Base-by-base conservation (phyloP, 2,888 invertebrate species). In the Epinotia demarniana region DNA sequence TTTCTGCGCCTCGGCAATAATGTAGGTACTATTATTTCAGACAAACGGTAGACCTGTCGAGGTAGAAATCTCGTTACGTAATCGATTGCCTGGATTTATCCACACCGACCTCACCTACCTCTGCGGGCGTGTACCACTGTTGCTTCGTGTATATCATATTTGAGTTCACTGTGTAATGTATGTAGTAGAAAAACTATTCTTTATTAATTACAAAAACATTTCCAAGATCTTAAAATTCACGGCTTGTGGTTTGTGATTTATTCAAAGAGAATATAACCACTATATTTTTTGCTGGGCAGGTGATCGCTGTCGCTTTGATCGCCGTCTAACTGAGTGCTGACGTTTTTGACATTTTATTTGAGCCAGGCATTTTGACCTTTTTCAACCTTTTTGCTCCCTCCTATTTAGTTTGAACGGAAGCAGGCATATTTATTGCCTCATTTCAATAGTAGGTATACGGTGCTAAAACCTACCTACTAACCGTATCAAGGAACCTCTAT, bases 81-180 rank as follows among this genome's bases (percentile, higher is more conserved):
- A 27, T 27, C 27, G 27, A 27, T 27, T 27, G 27, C 27, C 27
- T 27, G n/a, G 27, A 27, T 27, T 4, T 43, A 43, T 43, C 3
- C 4, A 12, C 8, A 12, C 11, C 23, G 1, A 11, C 18, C 33
- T 27, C 0, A 8, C 53, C 12, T 58, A 69, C 69, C 91, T 98
- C 98, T 0, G 92, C 92, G 0, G 92, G 93, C 0, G 92, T 92
- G 76, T 89, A 94, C 92, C 93, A 94, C 79, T 92, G 88, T 81
- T 90, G 91, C 64, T 89, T 90, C 8, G 89, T 90, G 76, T 89
- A 90, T 55, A 80, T 89, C 91, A 91, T 63, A 1, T 13, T 53
- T 3, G 4, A 53, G 6, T n/a, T n/a, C 8, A n/a, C n/a, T 53
- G n/a, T 53, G n/a, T n/a, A 53, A 53, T n/a, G 1, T 27, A 27